phyloP scores from a whole-genome alignment of 2,113 vertebrate genomes.

The Brachyhypopomus occidentalis region DNA sequence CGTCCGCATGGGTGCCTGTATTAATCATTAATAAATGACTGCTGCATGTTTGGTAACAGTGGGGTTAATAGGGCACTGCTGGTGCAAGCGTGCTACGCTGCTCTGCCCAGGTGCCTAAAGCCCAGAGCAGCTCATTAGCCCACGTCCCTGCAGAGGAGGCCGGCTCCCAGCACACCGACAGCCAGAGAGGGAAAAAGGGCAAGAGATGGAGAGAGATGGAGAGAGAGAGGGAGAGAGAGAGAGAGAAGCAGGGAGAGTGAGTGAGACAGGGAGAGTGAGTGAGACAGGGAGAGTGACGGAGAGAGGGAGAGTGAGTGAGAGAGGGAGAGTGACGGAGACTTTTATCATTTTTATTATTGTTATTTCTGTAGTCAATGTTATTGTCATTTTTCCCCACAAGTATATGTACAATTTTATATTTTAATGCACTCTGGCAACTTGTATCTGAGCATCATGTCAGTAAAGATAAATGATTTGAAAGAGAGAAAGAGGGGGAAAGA shows the following conservation, averaged over 20 bases:
- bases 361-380: too few species aligned
- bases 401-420: too few species aligned
- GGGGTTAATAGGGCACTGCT: slow-evolving; percentile 21
- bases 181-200: neutral
- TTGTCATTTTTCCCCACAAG: too few species aligned
- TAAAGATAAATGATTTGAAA: neutral
- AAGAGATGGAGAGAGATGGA: neutral
- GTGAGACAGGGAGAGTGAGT: too few species aligned
- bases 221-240: neutral
- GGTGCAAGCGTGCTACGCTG: slow-evolving; percentile 16
- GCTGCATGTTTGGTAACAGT: slow-evolving; percentile 40
- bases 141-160: slow-evolving; percentile 27
- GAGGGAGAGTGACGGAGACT: too few species aligned
- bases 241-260: neutral
- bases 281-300: neutral
- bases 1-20: neutral
- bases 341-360: too few species aligned
- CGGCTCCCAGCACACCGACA: slow-evolving; percentile 10
- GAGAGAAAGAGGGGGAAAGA: slow-evolving; percentile 8
- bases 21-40: slow-evolving; percentile 40
- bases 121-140: slow-evolving; percentile 46
- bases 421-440: too few species aligned
- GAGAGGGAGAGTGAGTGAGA: neutral
- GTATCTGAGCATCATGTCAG: too few species aligned
- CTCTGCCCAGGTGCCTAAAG: slow-evolving; percentile 7